These are phyloP conservation scores for Hylyphantes graminicola DNA, from an alignment of 1,140 invertebrate species.

Conservation along the genomic window DNA sequence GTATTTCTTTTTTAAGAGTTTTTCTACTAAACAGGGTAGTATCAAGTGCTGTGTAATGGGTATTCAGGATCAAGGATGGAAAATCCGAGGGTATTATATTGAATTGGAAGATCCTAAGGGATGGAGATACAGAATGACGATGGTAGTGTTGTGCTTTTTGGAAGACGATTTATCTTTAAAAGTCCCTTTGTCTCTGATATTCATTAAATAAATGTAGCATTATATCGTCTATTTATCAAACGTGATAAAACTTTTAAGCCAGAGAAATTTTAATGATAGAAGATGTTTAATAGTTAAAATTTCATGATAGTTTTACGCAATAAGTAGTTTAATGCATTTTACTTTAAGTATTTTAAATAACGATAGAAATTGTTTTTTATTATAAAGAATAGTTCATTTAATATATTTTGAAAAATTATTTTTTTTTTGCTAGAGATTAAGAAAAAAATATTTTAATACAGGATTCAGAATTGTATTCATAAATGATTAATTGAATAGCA, in stretches of 20 bases:
- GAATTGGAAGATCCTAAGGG: neutral
- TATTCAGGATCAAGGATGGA: conserved; percentile 13
- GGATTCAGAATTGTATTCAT: neutral
- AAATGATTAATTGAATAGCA: neutral
- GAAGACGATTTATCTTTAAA: neutral
- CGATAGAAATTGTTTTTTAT: neutral
- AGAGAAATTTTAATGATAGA: neutral
- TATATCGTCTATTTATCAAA: too few species aligned
- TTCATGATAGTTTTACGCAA: neutral
- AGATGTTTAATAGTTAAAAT: neutral
- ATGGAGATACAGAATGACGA: neutral
- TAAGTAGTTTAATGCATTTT: neutral
- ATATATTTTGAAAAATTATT: neutral
- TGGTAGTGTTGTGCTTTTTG: neutral
- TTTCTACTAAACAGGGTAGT: conserved; percentile 18
- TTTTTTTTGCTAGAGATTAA: neutral
- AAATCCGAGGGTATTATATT: neutral
- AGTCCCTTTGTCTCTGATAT: neutral
- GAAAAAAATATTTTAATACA: neutral
- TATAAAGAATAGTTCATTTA: neutral
- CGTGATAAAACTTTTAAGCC: too few species aligned
- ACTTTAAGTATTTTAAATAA: neutral
- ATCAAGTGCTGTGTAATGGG: conserved; percentile 6
- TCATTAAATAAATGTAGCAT: neutral
- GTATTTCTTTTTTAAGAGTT: conserved; percentile 6